A percentile compares a stretch with the other conserved stretches of the same genome.
Conservation (phyloP, 2,113 vertebrate genomes). For the Merops nubicus region DNA sequence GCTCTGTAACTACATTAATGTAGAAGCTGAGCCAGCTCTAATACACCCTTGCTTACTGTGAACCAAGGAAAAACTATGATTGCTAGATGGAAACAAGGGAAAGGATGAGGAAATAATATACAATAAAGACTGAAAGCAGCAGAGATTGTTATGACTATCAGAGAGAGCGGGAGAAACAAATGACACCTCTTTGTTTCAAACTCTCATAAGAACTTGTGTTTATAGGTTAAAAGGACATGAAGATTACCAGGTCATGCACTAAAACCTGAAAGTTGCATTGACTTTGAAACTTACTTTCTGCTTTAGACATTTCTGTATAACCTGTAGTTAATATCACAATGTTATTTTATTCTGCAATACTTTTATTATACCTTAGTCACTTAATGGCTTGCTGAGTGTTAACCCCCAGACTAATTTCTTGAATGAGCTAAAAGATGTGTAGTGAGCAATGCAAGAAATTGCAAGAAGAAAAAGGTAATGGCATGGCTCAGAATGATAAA, state of each 20-base stretch:
- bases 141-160: neutral
- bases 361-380: neutral
- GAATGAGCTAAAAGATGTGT: neutral
- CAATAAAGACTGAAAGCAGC: neutral
- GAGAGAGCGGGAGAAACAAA: neutral
- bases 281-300: neutral
- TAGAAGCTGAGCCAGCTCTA: neutral
- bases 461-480: neutral
- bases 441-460: neutral
- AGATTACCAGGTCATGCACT: neutral
- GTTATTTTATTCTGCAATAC: neutral
- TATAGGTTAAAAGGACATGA: neutral
- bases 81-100: neutral
- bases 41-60: neutral
- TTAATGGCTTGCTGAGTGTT: neutral
- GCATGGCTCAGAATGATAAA: neutral
- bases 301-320: neutral
- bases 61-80: neutral
- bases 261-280: neutral
- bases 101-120: neutral
- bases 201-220: neutral
- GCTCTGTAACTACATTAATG: neutral
- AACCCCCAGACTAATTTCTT: neutral
- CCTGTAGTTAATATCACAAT: neutral
- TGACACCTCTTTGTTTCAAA: neutral